Evolutionary conservation across 2,113 vertebrate species (phyloP), one percentile per base, ranked within the genome.

Genomic region (Perognathus longimembris): DNA sequence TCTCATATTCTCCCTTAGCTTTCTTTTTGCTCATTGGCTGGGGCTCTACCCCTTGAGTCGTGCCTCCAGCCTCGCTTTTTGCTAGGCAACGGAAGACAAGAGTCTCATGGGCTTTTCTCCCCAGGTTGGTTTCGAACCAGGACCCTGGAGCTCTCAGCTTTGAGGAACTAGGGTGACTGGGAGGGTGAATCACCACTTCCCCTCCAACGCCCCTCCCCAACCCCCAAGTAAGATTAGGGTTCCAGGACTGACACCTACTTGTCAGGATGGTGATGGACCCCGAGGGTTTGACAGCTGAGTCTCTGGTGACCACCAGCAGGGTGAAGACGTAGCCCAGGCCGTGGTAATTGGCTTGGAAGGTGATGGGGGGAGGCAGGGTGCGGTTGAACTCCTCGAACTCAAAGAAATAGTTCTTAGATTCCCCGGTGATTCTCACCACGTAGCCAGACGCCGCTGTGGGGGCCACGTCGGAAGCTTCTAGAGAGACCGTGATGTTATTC

Each of bases 241-340:
- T 12, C 50, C 86, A 64, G 70, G 92, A 5, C 1, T 24, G 26
- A 91, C 94, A 95, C 99, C 99, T 98, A 99, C 99, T 99, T 82
- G 99, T 99, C 97, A 99, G 97, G 78, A 99, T 97, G 20, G 98
- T 97, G 50, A 98, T 80, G 15, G 98, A 99, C 96, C 98, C 97
- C 11, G 98, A 75, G 20, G 99, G 98, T 96, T 98, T 98, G 97
- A 98, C 98, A 95, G 98, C 98, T 96, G 96, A 94, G 69, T 97
- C 98, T 66, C 98, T 98, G 80, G 97, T 98, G 76, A 97, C 96
- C 24, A 98, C 96, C 95, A 99, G 97, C 7, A 99, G 98, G 36
- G 98, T 98, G 91, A 99, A 98, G 12, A 98, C 98, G 97, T 99
- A 99, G 96, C 99, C 98, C 3, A 99, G 98, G 14, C 99, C 99